A percentile compares a stretch with the other conserved stretches of the same genome.
Conservation (phyloP, 1,140 invertebrate species). For the Neuroterus valhalla region DNA sequence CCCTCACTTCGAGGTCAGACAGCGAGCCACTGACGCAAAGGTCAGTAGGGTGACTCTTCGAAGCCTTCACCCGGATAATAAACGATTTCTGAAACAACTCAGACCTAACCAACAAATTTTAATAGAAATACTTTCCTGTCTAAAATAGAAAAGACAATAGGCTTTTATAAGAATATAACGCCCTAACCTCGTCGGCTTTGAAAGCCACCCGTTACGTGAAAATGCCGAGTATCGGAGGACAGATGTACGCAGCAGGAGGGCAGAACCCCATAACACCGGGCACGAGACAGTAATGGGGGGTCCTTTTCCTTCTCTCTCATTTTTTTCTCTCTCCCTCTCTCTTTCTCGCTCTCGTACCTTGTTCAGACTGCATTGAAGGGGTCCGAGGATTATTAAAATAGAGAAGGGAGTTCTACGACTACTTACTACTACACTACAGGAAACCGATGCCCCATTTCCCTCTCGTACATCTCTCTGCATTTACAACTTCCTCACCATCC, state of each 20-base stretch:
- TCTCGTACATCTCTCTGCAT: background rate
- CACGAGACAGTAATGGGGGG: constrained; percentile 65
- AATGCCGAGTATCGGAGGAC: constrained; percentile 46
- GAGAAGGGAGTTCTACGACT: constrained; percentile 61
- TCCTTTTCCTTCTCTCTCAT: constrained; percentile 39
- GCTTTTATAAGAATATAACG: background rate
- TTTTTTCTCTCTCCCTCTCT: constrained; percentile 39
- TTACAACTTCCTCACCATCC: background rate
- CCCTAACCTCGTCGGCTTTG: constrained; percentile 33
- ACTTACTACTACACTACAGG: constrained; percentile 52
- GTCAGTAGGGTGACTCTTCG: too few species aligned
- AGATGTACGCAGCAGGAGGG: constrained; percentile 63
- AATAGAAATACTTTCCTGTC: too few species aligned
- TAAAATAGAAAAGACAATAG: too few species aligned
- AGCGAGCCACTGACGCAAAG: too few species aligned
- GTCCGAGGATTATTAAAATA: constrained; percentile 69
- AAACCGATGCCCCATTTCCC: constrained; percentile 55
- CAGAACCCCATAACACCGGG: constrained; percentile 66
- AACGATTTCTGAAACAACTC: too few species aligned
- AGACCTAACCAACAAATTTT: too few species aligned
- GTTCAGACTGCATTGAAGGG: constrained; percentile 60
- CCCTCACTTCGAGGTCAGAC: too few species aligned
- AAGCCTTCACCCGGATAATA: too few species aligned
- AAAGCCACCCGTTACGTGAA: constrained; percentile 55
- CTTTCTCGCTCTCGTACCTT: constrained; percentile 53